These are phyloP conservation scores for Mystacornis crossleyi DNA, from an alignment of 2,113 vertebrate species.

Conservation along the genomic window DNA sequence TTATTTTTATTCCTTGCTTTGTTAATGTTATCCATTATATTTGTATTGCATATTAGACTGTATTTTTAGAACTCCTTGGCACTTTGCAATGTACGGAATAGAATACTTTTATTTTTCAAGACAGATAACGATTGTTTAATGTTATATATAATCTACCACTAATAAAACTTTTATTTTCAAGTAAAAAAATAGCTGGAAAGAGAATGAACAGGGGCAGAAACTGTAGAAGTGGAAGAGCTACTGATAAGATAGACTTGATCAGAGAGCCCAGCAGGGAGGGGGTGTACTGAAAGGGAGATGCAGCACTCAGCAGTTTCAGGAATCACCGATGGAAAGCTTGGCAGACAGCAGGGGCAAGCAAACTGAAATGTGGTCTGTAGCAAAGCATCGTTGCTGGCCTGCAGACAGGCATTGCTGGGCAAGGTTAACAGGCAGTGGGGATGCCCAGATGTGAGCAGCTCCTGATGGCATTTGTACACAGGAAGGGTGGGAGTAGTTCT, in stretches of 20 bases:
- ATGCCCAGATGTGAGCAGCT: background rate
- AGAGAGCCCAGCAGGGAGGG: background rate
- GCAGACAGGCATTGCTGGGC: background rate
- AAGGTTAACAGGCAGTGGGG: background rate
- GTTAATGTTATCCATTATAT: background rate
- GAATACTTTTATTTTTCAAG: background rate
- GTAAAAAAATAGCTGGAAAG: background rate
- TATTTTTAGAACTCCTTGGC: background rate
- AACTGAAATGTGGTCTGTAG: background rate
- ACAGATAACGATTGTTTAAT: background rate
- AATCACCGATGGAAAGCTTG: background rate
- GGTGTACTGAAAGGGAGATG: background rate
- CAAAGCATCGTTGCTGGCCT: background rate
- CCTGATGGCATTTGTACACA: background rate
- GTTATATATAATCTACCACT: background rate
- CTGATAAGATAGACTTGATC: background rate
- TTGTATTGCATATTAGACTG: background rate
- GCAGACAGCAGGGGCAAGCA: background rate
- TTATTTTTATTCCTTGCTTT: background rate
- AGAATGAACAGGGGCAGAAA: background rate
- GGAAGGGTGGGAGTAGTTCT: background rate
- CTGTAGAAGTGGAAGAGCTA: background rate
- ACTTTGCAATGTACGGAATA: background rate
- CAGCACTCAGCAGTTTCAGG: background rate
- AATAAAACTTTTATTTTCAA: background rate